These are phyloP conservation scores for Leiothrix lutea DNA, from an alignment of 2,113 vertebrate species.

Conservation along the genomic window DNA sequence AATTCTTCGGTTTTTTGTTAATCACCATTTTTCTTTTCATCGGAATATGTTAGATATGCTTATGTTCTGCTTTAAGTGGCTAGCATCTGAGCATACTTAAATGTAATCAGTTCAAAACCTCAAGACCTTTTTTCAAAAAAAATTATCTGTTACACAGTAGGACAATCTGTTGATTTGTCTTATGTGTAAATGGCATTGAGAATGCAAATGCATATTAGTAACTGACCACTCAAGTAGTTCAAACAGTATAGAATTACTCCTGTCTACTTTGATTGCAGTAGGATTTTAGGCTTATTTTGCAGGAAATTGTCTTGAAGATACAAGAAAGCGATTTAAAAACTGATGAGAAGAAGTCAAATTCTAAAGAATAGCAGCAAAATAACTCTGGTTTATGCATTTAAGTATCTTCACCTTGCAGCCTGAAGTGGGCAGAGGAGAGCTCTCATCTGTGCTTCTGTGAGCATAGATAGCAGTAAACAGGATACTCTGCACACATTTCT, in stretches of 20 bases:
- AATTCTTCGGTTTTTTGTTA: neutral
- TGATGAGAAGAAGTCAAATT: neutral
- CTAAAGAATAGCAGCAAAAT: neutral
- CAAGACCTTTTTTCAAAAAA: neutral
- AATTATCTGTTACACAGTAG: neutral
- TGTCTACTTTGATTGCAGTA: neutral
- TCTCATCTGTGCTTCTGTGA: neutral
- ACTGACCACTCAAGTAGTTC: neutral
- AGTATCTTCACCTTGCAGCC: neutral
- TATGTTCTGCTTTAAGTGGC: neutral
- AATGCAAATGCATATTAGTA: neutral
- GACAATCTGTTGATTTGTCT: neutral
- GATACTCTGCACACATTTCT: neutral
- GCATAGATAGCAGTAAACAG: neutral
- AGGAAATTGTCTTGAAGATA: neutral
- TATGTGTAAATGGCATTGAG: neutral
- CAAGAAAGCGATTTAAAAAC: neutral
- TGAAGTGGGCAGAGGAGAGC: slow-evolving; percentile 57
- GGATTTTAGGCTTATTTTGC: neutral
- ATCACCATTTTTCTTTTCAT: neutral
- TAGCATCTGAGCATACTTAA: neutral
- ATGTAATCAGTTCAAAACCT: neutral
- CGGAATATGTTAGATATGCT: neutral
- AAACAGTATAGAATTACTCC: neutral
- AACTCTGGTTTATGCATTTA: neutral